Percentiles rank a stretch among this genome's conserved stretches.
Evolutionary conservation across 2,888 invertebrate genomes (phyloP).

Genomic region (Caenorhabditis angaria): DNA sequence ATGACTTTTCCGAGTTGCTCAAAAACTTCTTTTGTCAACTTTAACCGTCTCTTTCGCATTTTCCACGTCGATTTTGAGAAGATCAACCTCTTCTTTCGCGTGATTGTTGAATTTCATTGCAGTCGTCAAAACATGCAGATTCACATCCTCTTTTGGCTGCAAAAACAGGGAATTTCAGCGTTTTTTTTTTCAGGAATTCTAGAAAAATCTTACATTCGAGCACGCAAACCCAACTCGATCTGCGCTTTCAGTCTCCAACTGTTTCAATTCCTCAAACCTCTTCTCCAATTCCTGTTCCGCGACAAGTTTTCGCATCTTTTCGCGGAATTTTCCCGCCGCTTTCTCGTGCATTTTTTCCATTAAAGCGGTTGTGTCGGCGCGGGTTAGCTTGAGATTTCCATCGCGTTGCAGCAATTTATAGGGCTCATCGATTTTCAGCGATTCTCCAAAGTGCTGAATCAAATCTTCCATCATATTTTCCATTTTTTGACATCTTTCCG

Average conservation of each 20-base stretch:
- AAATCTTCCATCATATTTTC: too few species aligned
- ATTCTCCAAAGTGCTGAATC: too few species aligned
- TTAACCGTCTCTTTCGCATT: too few species aligned
- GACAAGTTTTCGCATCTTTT: constrained; percentile 12
- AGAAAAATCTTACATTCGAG: constrained; percentile 16
- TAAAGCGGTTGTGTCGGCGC: neutral
- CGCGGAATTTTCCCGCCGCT: constrained; percentile 1
- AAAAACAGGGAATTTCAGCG: neutral
- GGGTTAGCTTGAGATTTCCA: constrained; percentile 5
- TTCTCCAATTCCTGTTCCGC: constrained; percentile 12
- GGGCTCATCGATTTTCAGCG: too few species aligned
- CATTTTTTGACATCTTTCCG: too few species aligned
- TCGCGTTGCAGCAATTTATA: constrained; percentile 11
- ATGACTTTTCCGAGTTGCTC: neutral
- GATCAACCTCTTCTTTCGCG: neutral
- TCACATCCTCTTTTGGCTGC: constrained; percentile 27
- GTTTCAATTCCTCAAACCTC: constrained; percentile 23
- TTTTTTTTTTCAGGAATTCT: neutral
- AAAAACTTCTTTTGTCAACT: constrained; percentile 4
- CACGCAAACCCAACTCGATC: constrained; percentile 12
- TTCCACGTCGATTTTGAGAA: too few species aligned
- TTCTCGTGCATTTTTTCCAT: constrained; percentile 18
- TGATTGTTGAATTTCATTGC: neutral
- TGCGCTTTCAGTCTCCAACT: constrained; percentile 9
- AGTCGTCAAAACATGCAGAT: constrained; percentile 14